Conservation (phyloP, 2,797 vertebrate genomes). For the Bovichtus variegatus region DNA sequence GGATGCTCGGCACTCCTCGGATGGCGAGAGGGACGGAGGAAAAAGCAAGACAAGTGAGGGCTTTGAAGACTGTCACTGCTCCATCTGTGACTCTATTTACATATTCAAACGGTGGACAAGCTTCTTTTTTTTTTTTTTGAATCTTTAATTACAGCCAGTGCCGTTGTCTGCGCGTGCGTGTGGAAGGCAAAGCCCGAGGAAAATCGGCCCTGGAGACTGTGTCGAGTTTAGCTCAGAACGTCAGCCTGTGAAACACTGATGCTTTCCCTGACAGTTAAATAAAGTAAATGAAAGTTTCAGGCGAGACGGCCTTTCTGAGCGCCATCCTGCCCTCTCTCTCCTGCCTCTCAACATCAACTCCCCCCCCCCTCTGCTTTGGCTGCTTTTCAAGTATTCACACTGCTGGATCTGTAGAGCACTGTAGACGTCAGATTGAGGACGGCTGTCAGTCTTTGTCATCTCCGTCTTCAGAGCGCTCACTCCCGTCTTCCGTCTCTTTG, state of each 20-base stretch:
- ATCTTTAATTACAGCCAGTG: constrained; percentile 21
- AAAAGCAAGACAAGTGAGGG: background rate
- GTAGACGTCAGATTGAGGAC: constrained; percentile 57
- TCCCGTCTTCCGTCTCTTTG: constrained; percentile 39
- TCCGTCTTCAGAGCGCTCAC: constrained; percentile 25
- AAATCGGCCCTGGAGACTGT: constrained; percentile 6
- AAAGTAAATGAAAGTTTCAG: constrained; percentile 47
- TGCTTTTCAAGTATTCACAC: constrained; percentile 44
- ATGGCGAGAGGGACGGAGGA: background rate
- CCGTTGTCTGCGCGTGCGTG: background rate
- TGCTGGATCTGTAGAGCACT: constrained; percentile 27
- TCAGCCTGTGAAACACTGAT: constrained; percentile 44
- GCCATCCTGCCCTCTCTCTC: background rate
- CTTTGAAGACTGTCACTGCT: constrained; percentile 18
- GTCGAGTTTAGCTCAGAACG: constrained; percentile 43
- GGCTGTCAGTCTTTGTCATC: constrained; percentile 66
- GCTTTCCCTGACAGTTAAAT: constrained; percentile 50
- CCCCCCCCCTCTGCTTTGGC: background rate
- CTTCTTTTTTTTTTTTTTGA: constrained; percentile 6
- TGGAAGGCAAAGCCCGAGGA: background rate
- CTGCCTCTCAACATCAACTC: background rate
- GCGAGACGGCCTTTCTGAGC: background rate
- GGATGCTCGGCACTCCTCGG: constrained; percentile 9
- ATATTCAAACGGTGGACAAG: constrained; percentile 3
- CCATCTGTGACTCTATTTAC: background rate